Conservation (phyloP, 2,888 invertebrate species). For the Chrysotoxum bicinctum region DNA sequence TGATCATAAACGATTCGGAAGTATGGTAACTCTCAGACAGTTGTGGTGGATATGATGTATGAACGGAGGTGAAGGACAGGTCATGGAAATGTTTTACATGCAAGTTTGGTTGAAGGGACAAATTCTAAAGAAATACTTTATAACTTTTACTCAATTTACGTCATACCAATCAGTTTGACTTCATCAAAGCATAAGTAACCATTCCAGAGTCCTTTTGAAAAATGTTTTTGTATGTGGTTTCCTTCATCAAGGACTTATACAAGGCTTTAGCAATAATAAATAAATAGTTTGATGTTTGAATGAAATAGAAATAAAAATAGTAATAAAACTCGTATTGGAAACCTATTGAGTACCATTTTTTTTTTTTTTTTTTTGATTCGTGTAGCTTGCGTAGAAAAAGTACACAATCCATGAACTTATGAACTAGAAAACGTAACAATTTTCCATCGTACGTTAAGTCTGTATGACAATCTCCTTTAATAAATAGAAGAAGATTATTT, state of each 20-base stretch:
- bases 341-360: no score
- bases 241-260: not conserved
- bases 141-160: slow-evolving; percentile 5
- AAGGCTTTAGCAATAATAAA: not conserved
- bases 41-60: not conserved
- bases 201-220: not conserved
- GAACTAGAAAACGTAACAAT: no score
- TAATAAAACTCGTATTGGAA: no score
- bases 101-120: not conserved
- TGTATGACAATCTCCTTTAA: no score
- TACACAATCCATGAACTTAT: no score
- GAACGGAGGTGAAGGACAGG: not conserved
- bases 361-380: no score
- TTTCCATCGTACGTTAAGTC: no score
- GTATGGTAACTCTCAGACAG: not conserved
- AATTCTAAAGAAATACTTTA: not conserved
- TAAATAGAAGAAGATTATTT: no score
- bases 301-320: no score
- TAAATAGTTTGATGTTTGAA: not conserved
- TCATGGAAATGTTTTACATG: not conserved
- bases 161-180: slow-evolving; percentile 17
- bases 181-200: not conserved
- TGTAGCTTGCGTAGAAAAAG: no score
- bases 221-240: not conserved
- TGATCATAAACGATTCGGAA: slow-evolving; percentile 8